Evolutionary conservation across 2,113 vertebrate species (phyloP).

Genomic region (Ahaetulla prasina): DNA sequence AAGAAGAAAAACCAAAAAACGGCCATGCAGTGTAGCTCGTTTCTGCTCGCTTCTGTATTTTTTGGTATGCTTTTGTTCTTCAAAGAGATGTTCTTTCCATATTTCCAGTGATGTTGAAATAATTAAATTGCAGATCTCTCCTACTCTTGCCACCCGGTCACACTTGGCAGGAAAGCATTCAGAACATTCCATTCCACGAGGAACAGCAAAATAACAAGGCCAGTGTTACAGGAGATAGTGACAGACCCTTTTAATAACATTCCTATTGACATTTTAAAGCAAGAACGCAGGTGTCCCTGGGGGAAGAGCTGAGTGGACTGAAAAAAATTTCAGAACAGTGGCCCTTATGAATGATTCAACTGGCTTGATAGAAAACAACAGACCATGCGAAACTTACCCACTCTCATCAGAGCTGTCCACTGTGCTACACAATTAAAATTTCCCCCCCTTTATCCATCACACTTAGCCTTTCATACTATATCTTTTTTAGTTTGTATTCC

Average conservation of each 20-base stretch:
- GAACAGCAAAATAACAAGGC: neutral
- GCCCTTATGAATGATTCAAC: neutral
- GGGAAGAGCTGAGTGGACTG: neutral
- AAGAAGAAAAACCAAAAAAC: neutral
- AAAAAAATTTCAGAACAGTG: neutral
- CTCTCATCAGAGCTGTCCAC: neutral
- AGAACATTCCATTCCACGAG: conserved; percentile 13
- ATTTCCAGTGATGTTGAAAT: neutral
- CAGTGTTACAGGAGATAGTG: neutral
- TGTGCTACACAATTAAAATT: neutral
- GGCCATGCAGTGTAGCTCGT: neutral
- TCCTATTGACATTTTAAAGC: neutral
- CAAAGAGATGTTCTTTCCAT: neutral
- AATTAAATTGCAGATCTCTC: neutral
- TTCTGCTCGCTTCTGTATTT: neutral
- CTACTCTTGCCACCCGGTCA: neutral
- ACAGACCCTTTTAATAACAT: neutral
- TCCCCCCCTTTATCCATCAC: rapidly evolving
- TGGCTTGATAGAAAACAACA: neutral
- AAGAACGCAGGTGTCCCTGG: neutral
- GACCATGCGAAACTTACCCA: neutral
- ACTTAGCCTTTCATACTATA: neutral
- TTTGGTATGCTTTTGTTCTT: neutral
- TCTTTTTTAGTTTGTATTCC: neutral
- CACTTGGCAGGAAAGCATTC: neutral